Conservation (phyloP, 2,797 vertebrate species). For the Triplophysa bombifrons region DNA sequence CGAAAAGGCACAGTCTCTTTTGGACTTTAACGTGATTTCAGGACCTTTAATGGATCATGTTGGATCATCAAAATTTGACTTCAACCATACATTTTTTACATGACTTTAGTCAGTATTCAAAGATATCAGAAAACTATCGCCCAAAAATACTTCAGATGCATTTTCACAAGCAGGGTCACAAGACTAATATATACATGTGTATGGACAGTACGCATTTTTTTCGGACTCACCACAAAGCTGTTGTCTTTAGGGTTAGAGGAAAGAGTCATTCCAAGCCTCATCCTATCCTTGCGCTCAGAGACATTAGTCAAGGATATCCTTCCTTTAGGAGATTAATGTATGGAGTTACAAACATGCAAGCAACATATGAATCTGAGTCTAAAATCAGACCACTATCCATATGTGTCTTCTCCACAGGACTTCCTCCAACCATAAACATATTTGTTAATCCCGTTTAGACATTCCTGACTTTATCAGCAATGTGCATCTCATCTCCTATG, state of each 20-base stretch:
- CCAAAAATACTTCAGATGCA: too few relatives aligned
- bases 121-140: too few relatives aligned
- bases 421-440: slow-evolving; percentile 33
- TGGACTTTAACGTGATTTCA: too few relatives aligned
- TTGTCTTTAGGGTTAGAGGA: slow-evolving; percentile 91
- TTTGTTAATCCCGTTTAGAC: slow-evolving; percentile 43
- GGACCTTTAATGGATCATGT: too few relatives aligned
- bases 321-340: slow-evolving; percentile 77
- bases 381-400: slow-evolving; percentile 24
- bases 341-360: slow-evolving; percentile 16
- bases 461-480: slow-evolving; percentile 36
- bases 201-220: neutral
- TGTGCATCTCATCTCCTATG: neutral
- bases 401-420: slow-evolving; percentile 23
- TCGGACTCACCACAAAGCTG: slow-evolving; percentile 92
- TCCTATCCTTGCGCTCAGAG: slow-evolving; percentile 96
- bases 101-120: too few relatives aligned
- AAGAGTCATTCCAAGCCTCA: slow-evolving; percentile 96
- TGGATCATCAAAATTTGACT: too few relatives aligned
- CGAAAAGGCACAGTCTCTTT: too few relatives aligned
- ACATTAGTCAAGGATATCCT: slow-evolving; percentile 97
- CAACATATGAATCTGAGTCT: slow-evolving; percentile 2
- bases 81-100: too few relatives aligned
- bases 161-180: neutral
- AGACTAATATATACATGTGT: neutral